Conservation (phyloP, 2,888 invertebrate species). For the Thymelicus acteon region DNA sequence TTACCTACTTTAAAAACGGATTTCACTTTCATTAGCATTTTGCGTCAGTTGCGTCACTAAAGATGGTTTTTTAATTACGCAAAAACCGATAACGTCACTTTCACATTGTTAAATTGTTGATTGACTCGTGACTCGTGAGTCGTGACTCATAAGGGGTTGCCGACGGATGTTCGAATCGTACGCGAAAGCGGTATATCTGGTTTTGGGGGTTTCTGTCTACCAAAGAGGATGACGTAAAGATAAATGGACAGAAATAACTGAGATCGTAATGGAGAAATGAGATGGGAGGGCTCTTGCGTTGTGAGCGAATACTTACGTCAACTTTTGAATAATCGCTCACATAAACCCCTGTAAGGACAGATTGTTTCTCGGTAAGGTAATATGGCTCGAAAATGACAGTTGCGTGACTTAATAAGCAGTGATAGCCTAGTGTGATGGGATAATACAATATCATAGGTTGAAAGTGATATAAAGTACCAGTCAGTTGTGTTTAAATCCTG, state of each 20-base stretch:
- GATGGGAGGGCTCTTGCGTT: constrained; percentile 9
- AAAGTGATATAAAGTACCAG: no score
- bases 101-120: constrained; percentile 21
- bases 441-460: no score
- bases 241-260: constrained; percentile 30
- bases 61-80: neutral
- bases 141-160: constrained; percentile 12
- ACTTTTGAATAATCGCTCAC: constrained; percentile 22
- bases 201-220: constrained; percentile 23
- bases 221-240: constrained; percentile 26
- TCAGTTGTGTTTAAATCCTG: no score
- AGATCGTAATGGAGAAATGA: constrained; percentile 11
- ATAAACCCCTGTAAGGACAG: no score
- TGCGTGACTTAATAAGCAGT: no score
- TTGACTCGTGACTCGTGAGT: constrained; percentile 3
- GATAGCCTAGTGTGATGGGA: no score
- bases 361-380: no score
- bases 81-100: neutral
- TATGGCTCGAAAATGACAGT: no score
- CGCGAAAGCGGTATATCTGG: constrained; percentile 31
- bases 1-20: no score
- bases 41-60: neutral
- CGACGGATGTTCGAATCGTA: constrained; percentile 13
- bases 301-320: constrained; percentile 4
- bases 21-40: neutral